Base-by-base conservation (phyloP, 2,113 vertebrate species). In the Piaya cayana region DNA sequence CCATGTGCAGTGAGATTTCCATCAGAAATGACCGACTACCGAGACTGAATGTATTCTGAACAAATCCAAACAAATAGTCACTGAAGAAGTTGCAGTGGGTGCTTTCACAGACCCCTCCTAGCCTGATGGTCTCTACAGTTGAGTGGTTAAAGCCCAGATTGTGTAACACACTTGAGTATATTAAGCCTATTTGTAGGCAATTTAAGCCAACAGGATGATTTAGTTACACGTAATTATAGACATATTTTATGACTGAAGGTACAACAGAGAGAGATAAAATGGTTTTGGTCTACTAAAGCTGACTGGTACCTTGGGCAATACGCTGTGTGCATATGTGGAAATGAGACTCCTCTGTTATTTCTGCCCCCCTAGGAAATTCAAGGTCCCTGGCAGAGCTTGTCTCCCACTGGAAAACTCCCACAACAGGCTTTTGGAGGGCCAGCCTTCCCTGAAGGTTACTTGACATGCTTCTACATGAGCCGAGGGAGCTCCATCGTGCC, bases 1-100 rank as follows among this genome's bases (percentile, higher is more conserved):
- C 21, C 67, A 49, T 0, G 1, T 32, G 30, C 0, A 0, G n/a
- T 0, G 1, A 82, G 27, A 76, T 86, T 71, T 59, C 53, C 6
- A 9, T 55, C 15, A 68, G 34, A 88, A 94, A 71, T 16, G 21
- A n/a, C 12, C 1, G 7, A 43, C 27, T 34, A 22, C 17, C 49
- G 80, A 68, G 52, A 43, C 15, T 34, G 52, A 75, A 59, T 0
- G 1, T 3, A n/a, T 63, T 60, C 81, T 50, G 67, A 39, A 32
- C 1, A 5, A 76, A 72, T 23, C 25, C 47, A 29, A 91, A 5
- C 1, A 11, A 43, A 15, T 0, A 75, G 16, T 2, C 59, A 12
- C 1, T 45, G 43, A 71, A 55, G 58, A 59, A 68, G 3, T 23
- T 1, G 0, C 18, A n/a, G 37, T 14, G 55, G 34, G 23, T 56